Conservation (phyloP, 1,140 invertebrate species). For the Tachypleus tridentatus region DNA sequence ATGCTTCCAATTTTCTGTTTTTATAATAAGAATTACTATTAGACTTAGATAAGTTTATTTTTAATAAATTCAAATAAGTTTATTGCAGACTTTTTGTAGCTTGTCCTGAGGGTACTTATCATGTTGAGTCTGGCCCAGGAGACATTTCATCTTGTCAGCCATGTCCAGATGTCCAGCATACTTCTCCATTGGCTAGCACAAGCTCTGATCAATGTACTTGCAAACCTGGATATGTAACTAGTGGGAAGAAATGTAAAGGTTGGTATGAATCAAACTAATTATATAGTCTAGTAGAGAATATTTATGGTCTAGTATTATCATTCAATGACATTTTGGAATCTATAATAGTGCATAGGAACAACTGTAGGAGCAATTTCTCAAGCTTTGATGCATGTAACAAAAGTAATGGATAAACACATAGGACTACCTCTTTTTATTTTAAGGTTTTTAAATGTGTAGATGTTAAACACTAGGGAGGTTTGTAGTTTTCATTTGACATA, state of each 20-base stretch:
- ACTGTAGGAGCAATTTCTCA: too few species aligned
- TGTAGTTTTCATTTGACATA: neutral
- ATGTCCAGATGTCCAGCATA: slow-evolving; percentile 52
- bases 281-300: too few species aligned
- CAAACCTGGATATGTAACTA: slow-evolving; percentile 39
- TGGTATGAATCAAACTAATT: slow-evolving; percentile 13
- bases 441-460: neutral
- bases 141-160: slow-evolving; percentile 43
- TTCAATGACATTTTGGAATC: too few species aligned
- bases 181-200: slow-evolving; percentile 42
- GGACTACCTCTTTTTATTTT: too few species aligned
- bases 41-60: neutral
- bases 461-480: neutral
- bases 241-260: slow-evolving; percentile 42
- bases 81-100: slow-evolving; percentile 26
- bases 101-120: slow-evolving; percentile 38
- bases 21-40: too few species aligned
- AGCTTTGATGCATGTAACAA: too few species aligned
- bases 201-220: slow-evolving; percentile 45
- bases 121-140: slow-evolving; percentile 34
- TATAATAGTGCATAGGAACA: too few species aligned
- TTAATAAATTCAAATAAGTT: neutral
- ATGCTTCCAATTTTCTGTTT: too few species aligned
- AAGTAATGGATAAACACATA: too few species aligned
- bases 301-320: too few species aligned